Percentiles rank a stretch among this genome's conserved stretches.
phyloP scores from a whole-genome alignment of 2,113 vertebrate genomes.

The Corythoichthys intestinalis region DNA sequence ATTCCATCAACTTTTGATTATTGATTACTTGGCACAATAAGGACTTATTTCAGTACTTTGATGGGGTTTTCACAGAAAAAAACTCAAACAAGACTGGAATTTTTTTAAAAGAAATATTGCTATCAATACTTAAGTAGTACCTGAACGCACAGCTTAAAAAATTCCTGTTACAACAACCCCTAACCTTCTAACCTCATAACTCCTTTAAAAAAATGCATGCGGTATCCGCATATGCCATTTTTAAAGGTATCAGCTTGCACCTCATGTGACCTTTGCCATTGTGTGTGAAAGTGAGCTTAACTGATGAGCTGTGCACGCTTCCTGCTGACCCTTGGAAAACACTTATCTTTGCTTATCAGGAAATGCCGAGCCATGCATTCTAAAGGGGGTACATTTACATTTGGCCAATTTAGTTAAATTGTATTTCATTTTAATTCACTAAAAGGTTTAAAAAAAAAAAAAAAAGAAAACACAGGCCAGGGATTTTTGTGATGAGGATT shows the following conservation, averaged over 20 bases:
- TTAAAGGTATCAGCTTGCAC: conserved; percentile 23
- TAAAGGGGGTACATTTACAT: too few species aligned
- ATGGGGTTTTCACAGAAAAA: too few species aligned
- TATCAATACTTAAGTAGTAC: too few species aligned
- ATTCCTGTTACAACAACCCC: background rate
- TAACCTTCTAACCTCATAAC: background rate
- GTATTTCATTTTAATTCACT: background rate
- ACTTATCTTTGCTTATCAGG: conserved; percentile 41
- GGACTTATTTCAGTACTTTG: too few species aligned
- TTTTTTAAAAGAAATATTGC: too few species aligned
- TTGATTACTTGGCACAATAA: too few species aligned
- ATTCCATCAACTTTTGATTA: too few species aligned
- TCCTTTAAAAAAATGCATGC: background rate
- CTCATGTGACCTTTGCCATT: conserved; percentile 51
- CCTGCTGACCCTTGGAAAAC: conserved; percentile 52
- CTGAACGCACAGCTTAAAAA: too few species aligned
- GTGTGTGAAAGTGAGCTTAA: conserved; percentile 57
- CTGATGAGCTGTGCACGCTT: conserved; percentile 40
- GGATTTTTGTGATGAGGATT: too few species aligned
- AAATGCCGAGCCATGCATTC: conserved; percentile 26
- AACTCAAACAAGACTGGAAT: too few species aligned
- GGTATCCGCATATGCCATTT: conserved; percentile 6
- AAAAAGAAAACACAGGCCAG: too few species aligned
- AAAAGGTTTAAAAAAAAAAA: too few species aligned
- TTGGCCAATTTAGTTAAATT: background rate